These are phyloP conservation scores for Heptranchias perlo DNA, from an alignment of 2,113 vertebrate genomes.

Conservation along the genomic window DNA sequence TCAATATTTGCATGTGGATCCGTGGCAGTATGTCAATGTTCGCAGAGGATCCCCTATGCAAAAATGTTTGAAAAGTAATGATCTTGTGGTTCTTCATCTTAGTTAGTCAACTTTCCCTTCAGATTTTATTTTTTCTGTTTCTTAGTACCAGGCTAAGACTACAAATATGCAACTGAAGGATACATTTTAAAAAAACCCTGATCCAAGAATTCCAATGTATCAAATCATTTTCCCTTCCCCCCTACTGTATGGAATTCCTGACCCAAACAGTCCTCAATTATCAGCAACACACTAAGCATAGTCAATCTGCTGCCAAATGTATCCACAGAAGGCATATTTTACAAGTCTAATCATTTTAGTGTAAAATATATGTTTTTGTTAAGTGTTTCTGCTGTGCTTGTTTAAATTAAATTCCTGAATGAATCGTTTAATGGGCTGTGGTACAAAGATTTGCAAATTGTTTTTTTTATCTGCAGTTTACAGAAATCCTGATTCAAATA, in stretches of 20 bases:
- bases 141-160: neutral
- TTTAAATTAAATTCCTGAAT: slow-evolving; percentile 24
- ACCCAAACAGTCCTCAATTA: slow-evolving; percentile 23
- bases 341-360: slow-evolving; percentile 28
- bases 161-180: neutral
- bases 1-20: neutral
- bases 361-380: slow-evolving; percentile 30
- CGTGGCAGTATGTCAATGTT: neutral
- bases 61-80: slow-evolving; percentile 9
- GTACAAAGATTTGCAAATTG: slow-evolving; percentile 34
- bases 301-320: slow-evolving; percentile 22
- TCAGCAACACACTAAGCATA: neutral
- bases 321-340: slow-evolving; percentile 33
- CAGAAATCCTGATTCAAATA: slow-evolving; percentile 27
- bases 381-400: slow-evolving; percentile 4
- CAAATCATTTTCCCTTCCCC: neutral
- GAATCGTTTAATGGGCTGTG: slow-evolving; percentile 17
- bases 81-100: neutral
- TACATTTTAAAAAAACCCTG: neutral
- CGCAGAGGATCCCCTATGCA: neutral
- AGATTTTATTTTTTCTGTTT: neutral
- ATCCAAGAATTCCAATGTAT: neutral
- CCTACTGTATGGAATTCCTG: no score
- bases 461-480: slow-evolving; percentile 31
- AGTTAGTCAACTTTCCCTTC: neutral